phyloP scores from a whole-genome alignment of 1,140 invertebrate genomes.

The Oryctes rhinoceros region DNA sequence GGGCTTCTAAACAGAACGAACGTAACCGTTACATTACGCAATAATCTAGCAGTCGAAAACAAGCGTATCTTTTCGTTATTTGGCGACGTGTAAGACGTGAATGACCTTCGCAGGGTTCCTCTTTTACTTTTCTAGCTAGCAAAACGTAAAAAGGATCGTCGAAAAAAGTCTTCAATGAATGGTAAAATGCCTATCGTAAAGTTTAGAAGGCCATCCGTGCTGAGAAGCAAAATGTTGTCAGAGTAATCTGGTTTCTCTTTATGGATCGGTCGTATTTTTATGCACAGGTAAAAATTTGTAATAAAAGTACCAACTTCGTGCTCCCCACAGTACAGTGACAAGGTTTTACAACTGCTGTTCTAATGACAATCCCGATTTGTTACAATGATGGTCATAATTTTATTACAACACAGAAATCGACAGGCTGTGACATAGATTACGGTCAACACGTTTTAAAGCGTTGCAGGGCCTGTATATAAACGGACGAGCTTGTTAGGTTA shows the following conservation, averaged over 20 bases:
- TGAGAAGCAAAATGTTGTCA: background rate
- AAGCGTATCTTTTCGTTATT: background rate
- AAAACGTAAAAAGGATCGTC: background rate
- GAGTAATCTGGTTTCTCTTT: conserved; percentile 22
- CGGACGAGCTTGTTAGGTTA: conserved; percentile 26
- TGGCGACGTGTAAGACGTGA: background rate
- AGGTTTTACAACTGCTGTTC: conserved; percentile 31
- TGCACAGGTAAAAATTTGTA: conserved; percentile 19
- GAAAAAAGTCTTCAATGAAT: conserved; percentile 8
- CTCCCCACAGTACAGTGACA: background rate
- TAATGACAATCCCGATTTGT: conserved; percentile 20
- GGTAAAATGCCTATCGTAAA: conserved; percentile 20
- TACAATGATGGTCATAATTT: conserved; percentile 27
- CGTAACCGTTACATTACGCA: conserved; percentile 29
- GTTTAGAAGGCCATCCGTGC: conserved; percentile 23
- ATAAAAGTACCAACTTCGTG: background rate
- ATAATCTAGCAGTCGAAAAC: conserved; percentile 4
- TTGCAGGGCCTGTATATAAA: background rate
- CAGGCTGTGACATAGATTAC: conserved; percentile 8
- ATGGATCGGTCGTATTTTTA: background rate
- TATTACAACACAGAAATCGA: conserved; percentile 7
- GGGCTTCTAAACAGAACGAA: background rate
- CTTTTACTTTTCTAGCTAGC: background rate
- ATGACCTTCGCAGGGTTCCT: background rate
- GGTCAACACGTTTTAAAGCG: background rate